phyloP scores from a whole-genome alignment of 2,113 vertebrate genomes.

The Mastomys coucha region DNA sequence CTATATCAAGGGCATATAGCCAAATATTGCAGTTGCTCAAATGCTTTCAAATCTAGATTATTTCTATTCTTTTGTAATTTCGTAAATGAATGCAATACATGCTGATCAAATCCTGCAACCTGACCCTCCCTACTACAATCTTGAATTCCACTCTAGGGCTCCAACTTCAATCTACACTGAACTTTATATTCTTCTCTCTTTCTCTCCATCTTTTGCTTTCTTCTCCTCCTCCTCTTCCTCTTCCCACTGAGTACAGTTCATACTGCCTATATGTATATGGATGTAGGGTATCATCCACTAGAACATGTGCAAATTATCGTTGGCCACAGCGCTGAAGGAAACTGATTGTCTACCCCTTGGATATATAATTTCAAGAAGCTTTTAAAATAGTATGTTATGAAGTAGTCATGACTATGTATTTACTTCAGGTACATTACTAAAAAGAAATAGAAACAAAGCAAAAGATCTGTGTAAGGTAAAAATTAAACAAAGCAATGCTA shows the following conservation, averaged over 20 bases:
- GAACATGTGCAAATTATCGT: neutral
- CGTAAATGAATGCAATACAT: neutral
- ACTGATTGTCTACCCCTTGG: neutral
- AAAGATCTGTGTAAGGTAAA: neutral
- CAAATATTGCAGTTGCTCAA: neutral
- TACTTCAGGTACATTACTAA: constrained; percentile 30
- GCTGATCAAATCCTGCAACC: neutral
- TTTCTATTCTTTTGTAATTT: neutral
- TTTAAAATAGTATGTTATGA: neutral
- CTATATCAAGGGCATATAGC: neutral
- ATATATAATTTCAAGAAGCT: neutral
- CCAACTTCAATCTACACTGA: too few relatives aligned
- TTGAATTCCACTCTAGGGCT: neutral
- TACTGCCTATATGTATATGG: neutral
- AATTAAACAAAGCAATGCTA: neutral
- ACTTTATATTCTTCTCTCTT: neutral
- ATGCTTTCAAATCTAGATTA: neutral
- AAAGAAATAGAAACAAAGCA: constrained; percentile 19
- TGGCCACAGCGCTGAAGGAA: neutral
- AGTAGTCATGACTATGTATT: neutral
- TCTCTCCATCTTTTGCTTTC: neutral
- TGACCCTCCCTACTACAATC: too few relatives aligned
- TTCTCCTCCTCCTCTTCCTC: neutral
- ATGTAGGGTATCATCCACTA: neutral
- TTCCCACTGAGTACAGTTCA: neutral